Evolutionary conservation across 1,140 invertebrate genomes (phyloP), one percentile per base, ranked within the genome.

Genomic region (Bombus picipes): DNA sequence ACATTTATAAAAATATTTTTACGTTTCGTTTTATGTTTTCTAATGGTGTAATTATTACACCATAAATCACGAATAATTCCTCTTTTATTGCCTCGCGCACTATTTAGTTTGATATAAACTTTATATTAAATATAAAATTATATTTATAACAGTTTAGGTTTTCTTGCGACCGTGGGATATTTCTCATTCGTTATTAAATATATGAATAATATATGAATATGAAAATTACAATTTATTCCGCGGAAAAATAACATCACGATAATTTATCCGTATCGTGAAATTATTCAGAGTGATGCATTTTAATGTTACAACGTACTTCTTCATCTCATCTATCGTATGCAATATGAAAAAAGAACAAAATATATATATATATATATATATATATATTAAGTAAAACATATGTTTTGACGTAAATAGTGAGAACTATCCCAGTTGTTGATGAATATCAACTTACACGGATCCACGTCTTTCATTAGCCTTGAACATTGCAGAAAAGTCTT

Each of bases 131-230:
- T 32, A 18, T 0, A 32, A 66, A 66, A 18, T 32, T 66, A 32
- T 15, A 32, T 32, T 66, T 32, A 6, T 65, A 32, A 77, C 43
- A 86, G 75, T 84, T 68, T 68, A 18, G 15, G 18, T 68, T 22
- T 10, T 68, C 66, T 68, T 34, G 18, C 32, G 2, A 68, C 32
- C 66, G 66, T 68, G 66, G 66, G 66, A 68, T 34, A 22, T 37
- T 68, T 68, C 66, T 37, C 66, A 37, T 62, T 62, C 59, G 59
- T 62, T 62, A 9, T 37, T 68, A 37, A 68, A 68, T 37, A 10
- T 22, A 68, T 37, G 34, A 37, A 22, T 37, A 37, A 68, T 34
- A 34, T 34, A 68, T 34, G 66, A 34, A 68, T 37, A 68, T 68
- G 8, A 68, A 68, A 68, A 3, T 68, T 12, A 15, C 3, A 37